Conservation (phyloP, 2,888 invertebrate species). For the Therioaphis trifolii region DNA sequence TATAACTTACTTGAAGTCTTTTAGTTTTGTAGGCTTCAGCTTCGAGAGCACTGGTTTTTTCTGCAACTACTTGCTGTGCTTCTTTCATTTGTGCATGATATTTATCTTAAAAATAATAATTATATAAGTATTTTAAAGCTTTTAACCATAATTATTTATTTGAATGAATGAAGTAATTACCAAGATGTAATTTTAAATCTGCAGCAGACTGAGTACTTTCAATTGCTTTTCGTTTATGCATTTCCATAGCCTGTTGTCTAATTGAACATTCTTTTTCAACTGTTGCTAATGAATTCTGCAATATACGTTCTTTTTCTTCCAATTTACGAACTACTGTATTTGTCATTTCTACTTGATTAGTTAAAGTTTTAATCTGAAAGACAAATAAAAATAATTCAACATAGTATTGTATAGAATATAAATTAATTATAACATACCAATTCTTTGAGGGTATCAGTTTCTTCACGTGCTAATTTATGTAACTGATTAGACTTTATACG, state of each 20-base stretch:
- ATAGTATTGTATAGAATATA: background rate
- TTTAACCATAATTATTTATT: background rate
- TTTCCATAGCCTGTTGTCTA: conserved; percentile 96
- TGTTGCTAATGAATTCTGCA: conserved; percentile 90
- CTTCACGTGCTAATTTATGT: conserved; percentile 92
- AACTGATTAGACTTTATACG: conserved; percentile 94
- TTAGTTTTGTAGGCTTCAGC: conserved; percentile 97
- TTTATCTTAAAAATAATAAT: conserved; percentile 77
- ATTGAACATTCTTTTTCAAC: conserved; percentile 94
- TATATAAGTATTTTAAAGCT: conserved; percentile 39
- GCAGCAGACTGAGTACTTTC: conserved; percentile 97
- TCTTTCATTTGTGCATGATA: conserved; percentile 98
- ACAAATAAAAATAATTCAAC: background rate
- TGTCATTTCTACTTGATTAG: conserved; percentile 93
- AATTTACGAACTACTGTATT: conserved; percentile 92
- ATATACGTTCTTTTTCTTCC: conserved; percentile 93
- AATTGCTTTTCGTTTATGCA: conserved; percentile 97
- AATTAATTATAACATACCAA: conserved; percentile 72
- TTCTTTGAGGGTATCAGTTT: conserved; percentile 92
- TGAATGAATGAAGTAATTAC: conserved; percentile 69
- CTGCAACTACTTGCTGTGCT: conserved; percentile 94
- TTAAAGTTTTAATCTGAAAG: conserved; percentile 77
- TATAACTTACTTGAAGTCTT: conserved; percentile 81
- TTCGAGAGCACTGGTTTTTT: conserved; percentile 95
- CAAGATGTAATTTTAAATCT: conserved; percentile 93